These are phyloP conservation scores for Cliona cf. orientalis DNA, from an alignment of 37 sponge, comb jelly and placozoan species.

Conservation along the genomic window DNA sequence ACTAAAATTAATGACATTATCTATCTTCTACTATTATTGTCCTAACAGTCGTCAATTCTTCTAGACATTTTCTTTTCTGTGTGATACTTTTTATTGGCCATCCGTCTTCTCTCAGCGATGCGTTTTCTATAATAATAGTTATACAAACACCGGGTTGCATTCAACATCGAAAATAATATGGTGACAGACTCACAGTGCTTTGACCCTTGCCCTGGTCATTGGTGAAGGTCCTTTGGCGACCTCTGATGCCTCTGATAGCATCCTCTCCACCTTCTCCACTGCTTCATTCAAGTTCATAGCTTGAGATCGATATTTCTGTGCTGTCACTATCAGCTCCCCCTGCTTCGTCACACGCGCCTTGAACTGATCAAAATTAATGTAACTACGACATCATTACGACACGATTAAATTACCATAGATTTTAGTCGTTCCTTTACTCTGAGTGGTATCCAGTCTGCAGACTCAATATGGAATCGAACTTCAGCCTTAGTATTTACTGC, in stretches of 20 bases:
- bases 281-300: slow-evolving; percentile 79
- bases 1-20: neutral
- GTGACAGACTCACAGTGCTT: slow-evolving; percentile 75
- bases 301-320: slow-evolving; percentile 70
- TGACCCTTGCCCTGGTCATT: slow-evolving; percentile 66
- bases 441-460: slow-evolving; percentile 88
- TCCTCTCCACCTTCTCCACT: slow-evolving; percentile 32
- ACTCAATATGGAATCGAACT: slow-evolving; percentile 75
- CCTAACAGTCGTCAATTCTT: slow-evolving; percentile 10
- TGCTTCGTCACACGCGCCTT: slow-evolving; percentile 65
- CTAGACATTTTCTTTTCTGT: slow-evolving; percentile 69
- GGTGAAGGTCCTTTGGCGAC: slow-evolving; percentile 71
- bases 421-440: slow-evolving; percentile 74
- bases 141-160: neutral
- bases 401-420: slow-evolving; percentile 49
- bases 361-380: slow-evolving; percentile 43
- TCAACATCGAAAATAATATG: neutral
- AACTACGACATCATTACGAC: neutral
- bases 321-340: slow-evolving; percentile 77
- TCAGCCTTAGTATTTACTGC: slow-evolving; percentile 90
- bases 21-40: neutral
- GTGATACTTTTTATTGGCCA: slow-evolving; percentile 80
- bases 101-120: slow-evolving; percentile 50
- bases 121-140: slow-evolving; percentile 58
- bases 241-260: slow-evolving; percentile 75